Evolutionary conservation across 1,140 invertebrate genomes (phyloP).

Genomic region (Bursaphelenchus mucronatus): DNA sequence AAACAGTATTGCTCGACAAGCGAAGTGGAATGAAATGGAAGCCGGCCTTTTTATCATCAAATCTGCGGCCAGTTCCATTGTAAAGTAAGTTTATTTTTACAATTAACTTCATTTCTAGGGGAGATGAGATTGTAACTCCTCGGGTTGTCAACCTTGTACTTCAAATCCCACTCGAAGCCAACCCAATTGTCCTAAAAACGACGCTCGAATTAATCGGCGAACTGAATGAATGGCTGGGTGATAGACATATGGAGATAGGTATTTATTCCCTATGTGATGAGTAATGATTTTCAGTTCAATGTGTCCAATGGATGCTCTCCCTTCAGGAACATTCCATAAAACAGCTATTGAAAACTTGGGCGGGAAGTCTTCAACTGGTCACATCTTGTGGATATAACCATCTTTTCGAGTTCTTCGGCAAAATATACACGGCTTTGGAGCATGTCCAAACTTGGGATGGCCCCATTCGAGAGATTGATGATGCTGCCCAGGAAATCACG

Average conservation of each 20-base stretch:
- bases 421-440: constrained; percentile 4
- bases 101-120: constrained; percentile 66
- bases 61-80: constrained; percentile 85
- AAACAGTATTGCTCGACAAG: constrained; percentile 42
- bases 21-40: constrained; percentile 84
- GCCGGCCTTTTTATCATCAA: constrained; percentile 93
- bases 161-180: constrained; percentile 75
- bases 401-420: constrained; percentile 31
- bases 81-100: constrained; percentile 73
- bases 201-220: constrained; percentile 83
- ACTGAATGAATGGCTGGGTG: constrained; percentile 83
- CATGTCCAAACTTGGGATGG: constrained; percentile 3
- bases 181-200: constrained; percentile 81
- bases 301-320: constrained; percentile 31
- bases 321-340: constrained; percentile 5
- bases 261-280: background rate
- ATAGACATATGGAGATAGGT: constrained; percentile 11
- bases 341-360: constrained; percentile 14
- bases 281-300: constrained; percentile 27
- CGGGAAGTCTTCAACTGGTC: constrained; percentile 4
- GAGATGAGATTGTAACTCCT: constrained; percentile 83
- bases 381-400: constrained; percentile 21
- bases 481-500: constrained; percentile 12
- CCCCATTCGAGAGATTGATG: constrained; percentile 2
- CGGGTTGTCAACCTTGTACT: constrained; percentile 86